Conservation (phyloP, 2,888 invertebrate genomes). For the Busseola fusca region DNA sequence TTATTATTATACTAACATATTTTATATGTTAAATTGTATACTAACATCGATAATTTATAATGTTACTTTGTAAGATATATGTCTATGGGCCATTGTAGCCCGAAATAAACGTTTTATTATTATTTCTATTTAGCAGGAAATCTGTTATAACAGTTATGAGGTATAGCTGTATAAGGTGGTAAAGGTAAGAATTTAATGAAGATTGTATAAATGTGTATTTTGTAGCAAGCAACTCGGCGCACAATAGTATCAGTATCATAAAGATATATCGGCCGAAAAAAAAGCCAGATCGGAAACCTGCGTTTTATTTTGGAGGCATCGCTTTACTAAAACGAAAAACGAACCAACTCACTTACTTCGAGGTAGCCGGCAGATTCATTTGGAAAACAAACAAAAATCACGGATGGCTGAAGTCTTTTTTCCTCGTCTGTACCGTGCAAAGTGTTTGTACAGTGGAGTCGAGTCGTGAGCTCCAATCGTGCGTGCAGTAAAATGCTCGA, state of each 20-base stretch:
- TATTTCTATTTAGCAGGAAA: neutral
- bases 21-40: too few relatives aligned
- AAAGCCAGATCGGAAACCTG: constrained; percentile 16
- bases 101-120: neutral
- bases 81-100: neutral
- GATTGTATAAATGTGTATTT: neutral
- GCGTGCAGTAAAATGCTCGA: constrained; percentile 78
- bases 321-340: constrained; percentile 48
- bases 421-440: constrained; percentile 65
- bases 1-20: too few relatives aligned
- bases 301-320: constrained; percentile 27
- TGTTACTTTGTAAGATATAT: neutral
- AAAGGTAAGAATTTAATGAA: constrained; percentile 2
- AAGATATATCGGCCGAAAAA: constrained; percentile 5
- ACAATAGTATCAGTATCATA: constrained; percentile 7
- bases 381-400: constrained; percentile 63
- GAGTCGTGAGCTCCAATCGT: constrained; percentile 81
- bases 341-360: constrained; percentile 33
- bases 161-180: too few relatives aligned
- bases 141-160: neutral
- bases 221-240: neutral
- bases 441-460: constrained; percentile 77
- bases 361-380: constrained; percentile 49
- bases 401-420: constrained; percentile 63
- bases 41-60: too few relatives aligned